phyloP scores from a whole-genome alignment of 2,888 invertebrate species.

The Iselma pallidipennis region DNA sequence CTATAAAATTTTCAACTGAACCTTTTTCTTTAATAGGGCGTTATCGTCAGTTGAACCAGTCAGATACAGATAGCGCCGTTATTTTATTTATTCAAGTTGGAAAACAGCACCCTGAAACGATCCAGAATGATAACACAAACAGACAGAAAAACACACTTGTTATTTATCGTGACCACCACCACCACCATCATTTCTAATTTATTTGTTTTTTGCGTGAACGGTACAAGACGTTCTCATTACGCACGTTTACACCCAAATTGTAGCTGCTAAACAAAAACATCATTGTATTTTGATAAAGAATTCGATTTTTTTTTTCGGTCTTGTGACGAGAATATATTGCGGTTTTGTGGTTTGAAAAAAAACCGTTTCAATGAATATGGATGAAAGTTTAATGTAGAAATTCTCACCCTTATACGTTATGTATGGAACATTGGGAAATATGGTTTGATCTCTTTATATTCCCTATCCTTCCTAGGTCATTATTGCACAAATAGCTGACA shows the following conservation, averaged over 20 bases:
- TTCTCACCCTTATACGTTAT: background rate
- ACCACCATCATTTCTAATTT: slow-evolving; percentile 28
- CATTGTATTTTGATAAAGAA: background rate
- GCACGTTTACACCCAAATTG: background rate
- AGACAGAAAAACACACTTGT: slow-evolving; percentile 31
- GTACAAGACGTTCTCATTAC: background rate
- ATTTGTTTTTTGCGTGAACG: slow-evolving; percentile 27
- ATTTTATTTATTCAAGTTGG: slow-evolving; percentile 25
- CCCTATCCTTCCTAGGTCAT: background rate
- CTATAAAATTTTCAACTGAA: slow-evolving; percentile 42
- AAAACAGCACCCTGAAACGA: slow-evolving; percentile 24
- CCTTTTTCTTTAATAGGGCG: slow-evolving; percentile 38
- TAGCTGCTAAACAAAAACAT: background rate
- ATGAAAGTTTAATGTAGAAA: background rate
- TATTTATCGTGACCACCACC: slow-evolving; percentile 29
- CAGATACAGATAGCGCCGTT: slow-evolving; percentile 37
- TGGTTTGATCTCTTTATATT: background rate
- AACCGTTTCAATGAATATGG: background rate
- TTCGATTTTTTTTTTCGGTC: background rate
- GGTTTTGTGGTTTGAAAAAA: background rate
- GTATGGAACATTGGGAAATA: background rate
- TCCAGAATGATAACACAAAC: slow-evolving; percentile 29
- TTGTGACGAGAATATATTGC: background rate
- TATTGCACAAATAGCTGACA: too few species aligned
- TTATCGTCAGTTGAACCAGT: slow-evolving; percentile 40